These are phyloP conservation scores for Macrosteles quadrilineatus DNA, from an alignment of 1,140 invertebrate genomes.

Conservation along the genomic window DNA sequence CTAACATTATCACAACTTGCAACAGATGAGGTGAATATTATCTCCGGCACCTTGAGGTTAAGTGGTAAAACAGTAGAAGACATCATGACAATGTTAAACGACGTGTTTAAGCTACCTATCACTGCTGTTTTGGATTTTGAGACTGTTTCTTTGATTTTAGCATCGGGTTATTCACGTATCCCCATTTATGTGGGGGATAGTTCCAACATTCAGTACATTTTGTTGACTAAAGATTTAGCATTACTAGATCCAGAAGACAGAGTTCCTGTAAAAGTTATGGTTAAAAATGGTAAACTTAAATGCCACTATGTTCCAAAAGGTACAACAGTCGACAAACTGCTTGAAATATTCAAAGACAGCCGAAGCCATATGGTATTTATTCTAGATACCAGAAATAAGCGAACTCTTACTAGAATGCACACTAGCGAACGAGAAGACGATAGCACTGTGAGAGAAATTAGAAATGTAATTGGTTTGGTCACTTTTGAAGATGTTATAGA, in stretches of 20 bases:
- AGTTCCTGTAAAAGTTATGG: slow-evolving; percentile 59
- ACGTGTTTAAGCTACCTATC: slow-evolving; percentile 58
- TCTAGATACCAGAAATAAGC: slow-evolving; percentile 42
- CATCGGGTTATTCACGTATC: slow-evolving; percentile 62
- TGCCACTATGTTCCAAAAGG: slow-evolving; percentile 60
- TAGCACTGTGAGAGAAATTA: background rate
- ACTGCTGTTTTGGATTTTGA: slow-evolving; percentile 57
- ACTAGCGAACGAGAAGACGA: background rate
- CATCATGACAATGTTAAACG: slow-evolving; percentile 60
- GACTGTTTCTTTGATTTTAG: slow-evolving; percentile 60
- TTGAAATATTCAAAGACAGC: slow-evolving; percentile 65
- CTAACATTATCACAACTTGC: slow-evolving; percentile 49
- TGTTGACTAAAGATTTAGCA: slow-evolving; percentile 66
- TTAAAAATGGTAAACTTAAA: slow-evolving; percentile 61
- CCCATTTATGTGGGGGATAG: slow-evolving; percentile 59
- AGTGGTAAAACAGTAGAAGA: slow-evolving; percentile 56
- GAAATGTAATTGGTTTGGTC: slow-evolving; percentile 50
- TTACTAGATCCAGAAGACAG: slow-evolving; percentile 65
- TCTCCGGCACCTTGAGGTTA: slow-evolving; percentile 58
- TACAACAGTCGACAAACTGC: slow-evolving; percentile 58
- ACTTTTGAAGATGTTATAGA: slow-evolving; percentile 57
- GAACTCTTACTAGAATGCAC: no score
- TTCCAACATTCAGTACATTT: slow-evolving; percentile 59
- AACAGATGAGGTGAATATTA: slow-evolving; percentile 61
- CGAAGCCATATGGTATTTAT: slow-evolving; percentile 52